Base-by-base conservation (phyloP, 2,888 invertebrate species). In the Coecobrya sp. region DNA sequence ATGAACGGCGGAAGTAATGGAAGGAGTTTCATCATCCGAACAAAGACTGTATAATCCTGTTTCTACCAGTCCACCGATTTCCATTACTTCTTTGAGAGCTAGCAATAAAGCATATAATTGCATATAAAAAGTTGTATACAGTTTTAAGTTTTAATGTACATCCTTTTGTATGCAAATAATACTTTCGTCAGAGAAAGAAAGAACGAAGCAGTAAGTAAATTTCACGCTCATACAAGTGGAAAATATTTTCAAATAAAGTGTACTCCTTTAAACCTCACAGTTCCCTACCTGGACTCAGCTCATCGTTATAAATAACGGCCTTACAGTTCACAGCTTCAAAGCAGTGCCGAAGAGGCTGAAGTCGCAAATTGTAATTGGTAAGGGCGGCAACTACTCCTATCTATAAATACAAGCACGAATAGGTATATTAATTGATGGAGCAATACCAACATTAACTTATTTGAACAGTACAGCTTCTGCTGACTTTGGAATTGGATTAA, bases 301-400 rank as follows among this genome's bases (percentile, higher is more conserved):
- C 97, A 70, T 96, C 96, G 30, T 97, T 97, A 95, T 97, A 99
- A 93, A 99, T 97, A 16, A 99, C 96, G 0, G 98, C 98, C 94
- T 98, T 97, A 93, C 98, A 98, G 91, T 98, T 97, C 0, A 98
- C 98, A 19, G 98, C 97, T 89, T 94, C 88, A 84, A 99, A 97
- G 94, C 99, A 99, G 96, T 99, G 99, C 42, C 97, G 96, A 19
- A 99, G 96, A 0, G 99, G 97, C 73, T 97, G 97, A 93, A 98
- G 97, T 68, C 98, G 97, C 95, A 99, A 97, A 96, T 99, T 99
- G 90, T 98, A 98, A 96, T 99, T 99, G 95, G 99, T 98, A 85
- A 99, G 97, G 0, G 99, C 98, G 0, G 98, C 96, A 25, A 98
- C 97, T 0, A 98, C 97, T 0, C 98, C 98, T 22, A 98, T 96